These are phyloP conservation scores for Lasioglossum albipes DNA, from an alignment of 1,140 invertebrate species.

Conservation along the genomic window DNA sequence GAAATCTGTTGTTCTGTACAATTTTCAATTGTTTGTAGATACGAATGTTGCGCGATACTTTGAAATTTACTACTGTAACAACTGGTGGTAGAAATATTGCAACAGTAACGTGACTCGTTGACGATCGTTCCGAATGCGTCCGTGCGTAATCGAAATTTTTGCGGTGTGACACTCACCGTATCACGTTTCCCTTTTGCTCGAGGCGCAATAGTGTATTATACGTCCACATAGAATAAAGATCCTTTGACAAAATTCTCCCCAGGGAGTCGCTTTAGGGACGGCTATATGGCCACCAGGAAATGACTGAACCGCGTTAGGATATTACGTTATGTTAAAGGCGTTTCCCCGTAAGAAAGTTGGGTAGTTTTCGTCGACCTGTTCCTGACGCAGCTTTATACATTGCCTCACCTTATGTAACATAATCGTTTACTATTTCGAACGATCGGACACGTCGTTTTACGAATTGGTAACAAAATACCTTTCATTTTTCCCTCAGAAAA, in stretches of 20 bases:
- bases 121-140: slow-evolving; percentile 56
- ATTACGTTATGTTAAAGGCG: slow-evolving; percentile 76
- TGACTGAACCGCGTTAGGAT: slow-evolving; percentile 79
- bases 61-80: no score
- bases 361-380: slow-evolving; percentile 33
- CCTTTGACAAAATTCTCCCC: slow-evolving; percentile 80
- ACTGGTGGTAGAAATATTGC: no score
- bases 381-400: slow-evolving; percentile 15
- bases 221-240: slow-evolving; percentile 79
- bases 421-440: background rate
- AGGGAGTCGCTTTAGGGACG: slow-evolving; percentile 75
- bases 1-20: no score
- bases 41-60: no score
- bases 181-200: slow-evolving; percentile 74
- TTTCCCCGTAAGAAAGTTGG: slow-evolving; percentile 67
- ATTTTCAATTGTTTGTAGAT: no score
- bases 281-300: slow-evolving; percentile 78
- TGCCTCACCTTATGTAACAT: background rate
- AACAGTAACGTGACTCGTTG: background rate
- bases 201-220: slow-evolving; percentile 76
- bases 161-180: slow-evolving; percentile 64
- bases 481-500: no score
- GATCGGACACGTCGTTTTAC: background rate
- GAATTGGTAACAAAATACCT: no score
- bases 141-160: slow-evolving; percentile 68